These are phyloP conservation scores for Melospiza georgiana DNA, from an alignment of 2,113 vertebrate genomes.

Conservation along the genomic window DNA sequence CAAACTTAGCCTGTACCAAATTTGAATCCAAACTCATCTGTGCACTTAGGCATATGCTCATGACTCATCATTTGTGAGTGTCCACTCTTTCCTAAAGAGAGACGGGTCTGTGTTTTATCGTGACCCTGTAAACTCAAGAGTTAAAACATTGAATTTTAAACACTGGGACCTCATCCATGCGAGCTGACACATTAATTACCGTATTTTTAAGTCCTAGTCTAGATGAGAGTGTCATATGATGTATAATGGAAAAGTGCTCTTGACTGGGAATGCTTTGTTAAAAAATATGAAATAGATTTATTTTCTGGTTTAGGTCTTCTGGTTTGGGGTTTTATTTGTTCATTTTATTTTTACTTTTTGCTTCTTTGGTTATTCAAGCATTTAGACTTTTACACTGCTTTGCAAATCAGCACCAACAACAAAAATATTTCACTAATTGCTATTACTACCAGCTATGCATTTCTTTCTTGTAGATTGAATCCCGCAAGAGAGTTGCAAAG, in stretches of 20 bases:
- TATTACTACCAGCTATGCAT: background rate
- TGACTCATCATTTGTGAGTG: background rate
- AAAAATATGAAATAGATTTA: background rate
- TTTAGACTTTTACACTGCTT: background rate
- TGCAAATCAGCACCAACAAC: background rate
- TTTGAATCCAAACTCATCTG: background rate
- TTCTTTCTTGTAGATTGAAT: constrained; percentile 75
- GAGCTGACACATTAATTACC: background rate
- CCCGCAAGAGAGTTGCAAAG: constrained; percentile 83
- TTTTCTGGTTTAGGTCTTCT: background rate
- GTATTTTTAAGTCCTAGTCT: background rate
- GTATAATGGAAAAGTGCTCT: background rate
- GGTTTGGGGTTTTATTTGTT: background rate
- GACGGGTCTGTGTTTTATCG: background rate
- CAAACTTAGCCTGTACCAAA: background rate
- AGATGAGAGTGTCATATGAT: background rate
- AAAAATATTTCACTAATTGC: background rate
- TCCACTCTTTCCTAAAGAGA: background rate
- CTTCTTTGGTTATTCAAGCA: background rate
- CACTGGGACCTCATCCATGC: background rate
- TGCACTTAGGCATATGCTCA: background rate
- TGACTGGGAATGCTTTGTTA: background rate
- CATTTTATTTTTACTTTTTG: background rate
- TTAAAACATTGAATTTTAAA: background rate
- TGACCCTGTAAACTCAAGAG: background rate